These are phyloP conservation scores for Microcebus jonahi DNA, from an alignment of 2,113 vertebrate species.

Conservation along the genomic window DNA sequence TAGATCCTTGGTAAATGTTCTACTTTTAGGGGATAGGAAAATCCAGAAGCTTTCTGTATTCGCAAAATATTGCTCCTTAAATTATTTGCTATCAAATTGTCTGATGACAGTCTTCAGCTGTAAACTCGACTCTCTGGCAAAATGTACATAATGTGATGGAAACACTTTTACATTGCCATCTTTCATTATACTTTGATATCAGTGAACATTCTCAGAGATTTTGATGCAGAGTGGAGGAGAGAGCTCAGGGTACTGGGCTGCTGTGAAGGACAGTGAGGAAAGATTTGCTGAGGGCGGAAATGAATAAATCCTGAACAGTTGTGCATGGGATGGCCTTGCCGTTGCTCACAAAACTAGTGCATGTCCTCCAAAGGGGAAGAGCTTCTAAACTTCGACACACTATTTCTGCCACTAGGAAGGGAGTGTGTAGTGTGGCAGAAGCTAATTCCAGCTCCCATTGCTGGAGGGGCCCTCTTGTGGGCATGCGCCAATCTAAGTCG, in stretches of 20 bases:
- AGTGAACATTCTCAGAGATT: background rate
- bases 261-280: background rate
- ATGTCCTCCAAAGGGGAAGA: background rate
- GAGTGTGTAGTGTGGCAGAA: background rate
- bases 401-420: background rate
- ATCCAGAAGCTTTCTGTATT: background rate
- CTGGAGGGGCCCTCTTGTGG: background rate
- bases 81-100: background rate
- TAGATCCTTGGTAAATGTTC: background rate
- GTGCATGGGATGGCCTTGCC: background rate
- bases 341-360: background rate
- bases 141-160: background rate
- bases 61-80: background rate
- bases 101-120: background rate
- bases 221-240: background rate
- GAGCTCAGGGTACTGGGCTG: background rate
- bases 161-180: background rate
- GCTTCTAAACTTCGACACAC: background rate
- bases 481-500: too few species aligned
- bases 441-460: background rate
- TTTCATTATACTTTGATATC: background rate
- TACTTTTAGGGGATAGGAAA: background rate
- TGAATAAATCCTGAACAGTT: background rate
- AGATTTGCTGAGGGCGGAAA: background rate
- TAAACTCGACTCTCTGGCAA: background rate